phyloP scores from a whole-genome alignment of 1,140 invertebrate genomes.

The Drosophila punjabiensis region DNA sequence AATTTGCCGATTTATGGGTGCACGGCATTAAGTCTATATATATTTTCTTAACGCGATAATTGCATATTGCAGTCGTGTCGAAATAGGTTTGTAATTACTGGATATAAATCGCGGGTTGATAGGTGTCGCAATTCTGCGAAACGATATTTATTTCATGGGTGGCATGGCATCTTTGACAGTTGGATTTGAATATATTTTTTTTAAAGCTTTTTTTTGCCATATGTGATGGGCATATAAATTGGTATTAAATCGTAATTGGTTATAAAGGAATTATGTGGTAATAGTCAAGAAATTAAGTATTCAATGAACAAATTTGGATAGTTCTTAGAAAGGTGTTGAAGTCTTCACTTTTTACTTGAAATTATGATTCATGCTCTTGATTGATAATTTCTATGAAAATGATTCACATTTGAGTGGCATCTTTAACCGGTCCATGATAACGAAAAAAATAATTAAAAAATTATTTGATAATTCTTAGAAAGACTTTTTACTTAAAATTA shows the following conservation, averaged over 20 bases:
- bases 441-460: too few relatives aligned
- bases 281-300: neutral
- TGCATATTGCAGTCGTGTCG: conserved; percentile 38
- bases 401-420: too few relatives aligned
- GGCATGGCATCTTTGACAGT: conserved; percentile 25
- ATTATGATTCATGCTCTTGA: neutral
- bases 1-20: conserved; percentile 34
- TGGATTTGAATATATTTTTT: neutral
- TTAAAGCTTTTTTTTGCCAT: neutral
- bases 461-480: too few relatives aligned
- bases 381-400: neutral
- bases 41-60: conserved; percentile 14
- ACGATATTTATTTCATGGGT: conserved; percentile 11
- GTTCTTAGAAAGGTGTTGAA: neutral
- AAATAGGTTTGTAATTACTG: conserved; percentile 28
- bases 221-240: conserved; percentile 15
- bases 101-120: conserved; percentile 29
- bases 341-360: neutral
- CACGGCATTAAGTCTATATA: conserved; percentile 24
- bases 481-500: too few relatives aligned
- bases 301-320: neutral
- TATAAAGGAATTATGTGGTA: too few relatives aligned
- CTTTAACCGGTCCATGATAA: too few relatives aligned
- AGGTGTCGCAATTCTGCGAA: conserved; percentile 24
- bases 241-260: neutral